These are phyloP conservation scores for Drosophila parvula DNA, from an alignment of 1,140 invertebrate species.

Conservation along the genomic window DNA sequence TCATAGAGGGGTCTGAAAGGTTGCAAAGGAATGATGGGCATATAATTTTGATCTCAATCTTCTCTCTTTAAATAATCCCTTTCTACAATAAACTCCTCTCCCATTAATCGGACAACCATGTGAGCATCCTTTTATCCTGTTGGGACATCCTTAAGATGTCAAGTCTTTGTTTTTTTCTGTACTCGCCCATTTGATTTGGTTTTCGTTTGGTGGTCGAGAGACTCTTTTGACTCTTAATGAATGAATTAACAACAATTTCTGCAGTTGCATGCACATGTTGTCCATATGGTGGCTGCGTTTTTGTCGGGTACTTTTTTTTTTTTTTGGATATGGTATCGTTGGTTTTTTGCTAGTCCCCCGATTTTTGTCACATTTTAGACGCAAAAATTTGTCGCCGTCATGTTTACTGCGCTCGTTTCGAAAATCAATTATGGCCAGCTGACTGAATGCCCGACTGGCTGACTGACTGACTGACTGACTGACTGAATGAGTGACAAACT, in stretches of 20 bases:
- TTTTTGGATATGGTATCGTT: slow-evolving; percentile 40
- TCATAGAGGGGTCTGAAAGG: not conserved
- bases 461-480: slow-evolving; percentile 21
- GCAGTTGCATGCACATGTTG: slow-evolving; percentile 55
- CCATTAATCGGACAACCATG: not conserved
- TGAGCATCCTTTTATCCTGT: not conserved
- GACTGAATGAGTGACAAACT: slow-evolving; percentile 35
- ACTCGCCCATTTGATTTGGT: slow-evolving; percentile 28
- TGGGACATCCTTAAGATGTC: too few species aligned
- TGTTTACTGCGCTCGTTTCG: slow-evolving; percentile 62
- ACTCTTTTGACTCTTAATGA: slow-evolving; percentile 37
- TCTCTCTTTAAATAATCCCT: not conserved
- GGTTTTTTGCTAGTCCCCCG: slow-evolving; percentile 24
- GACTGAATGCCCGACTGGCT: slow-evolving; percentile 17
- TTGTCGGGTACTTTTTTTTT: slow-evolving; percentile 20
- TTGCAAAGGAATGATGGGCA: not conserved
- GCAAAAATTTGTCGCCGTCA: slow-evolving; percentile 74
- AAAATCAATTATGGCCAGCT: slow-evolving; percentile 76
- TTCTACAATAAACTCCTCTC: not conserved
- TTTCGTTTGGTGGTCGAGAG: slow-evolving; percentile 18
- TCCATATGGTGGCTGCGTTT: slow-evolving; percentile 43
- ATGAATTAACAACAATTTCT: slow-evolving; percentile 51
- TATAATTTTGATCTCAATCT: too few species aligned
- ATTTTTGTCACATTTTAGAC: slow-evolving; percentile 61
- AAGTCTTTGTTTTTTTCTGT: not conserved